Base-by-base conservation (phyloP, 2,113 vertebrate genomes). In the Oxyura jamaicensis region DNA sequence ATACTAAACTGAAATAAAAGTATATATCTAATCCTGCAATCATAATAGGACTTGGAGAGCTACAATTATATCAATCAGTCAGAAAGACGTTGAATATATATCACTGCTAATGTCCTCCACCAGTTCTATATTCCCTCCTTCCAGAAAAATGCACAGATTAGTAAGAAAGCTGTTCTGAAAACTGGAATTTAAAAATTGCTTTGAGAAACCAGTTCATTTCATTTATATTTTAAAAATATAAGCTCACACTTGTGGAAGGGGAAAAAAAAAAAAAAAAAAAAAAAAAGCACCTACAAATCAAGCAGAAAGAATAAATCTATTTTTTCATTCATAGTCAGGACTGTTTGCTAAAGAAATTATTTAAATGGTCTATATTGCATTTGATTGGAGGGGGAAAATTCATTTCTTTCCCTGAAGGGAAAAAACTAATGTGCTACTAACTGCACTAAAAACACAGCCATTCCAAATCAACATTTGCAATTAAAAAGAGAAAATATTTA, bases 1-100 rank as follows among this genome's bases (percentile, higher is more conserved):
- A 95, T 92, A 91, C 63, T 59, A 86, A 95, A 94, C 68, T 88
- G 67, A 96, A 97, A 96, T 96, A 91, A 94, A 97, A 97, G 86
- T 71, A 84, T 90, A 91, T 96, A 66, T 91, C 90, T 93, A 91
- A 80, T 83, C 91, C 95, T 74, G 71, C 60, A 87, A 94, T 91
- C 91, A 88, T 96, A 95, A 92, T 29, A 65, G 79, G 72, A 83
- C 71, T 92, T 42, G 81, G 75, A 79, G 50, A 95, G 33, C 81
- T 95, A 83, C 79, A 95, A 83, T 94, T 95, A 83, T 46, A 74
- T 46, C 52, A 78, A 6, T 93, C 86, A 95, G 68, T 83, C 86
- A 86, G 62, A 89, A 97, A 90, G 28, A 23, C 68, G 72, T 13
- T 93, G 94, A 92, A 93, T 73, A 69, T 53, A n/a, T 50, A 74